A percentile compares a stretch with the other conserved stretches of the same genome.
phyloP scores from a whole-genome alignment of 2,888 invertebrate genomes.

The Drosophila neonasuta region DNA sequence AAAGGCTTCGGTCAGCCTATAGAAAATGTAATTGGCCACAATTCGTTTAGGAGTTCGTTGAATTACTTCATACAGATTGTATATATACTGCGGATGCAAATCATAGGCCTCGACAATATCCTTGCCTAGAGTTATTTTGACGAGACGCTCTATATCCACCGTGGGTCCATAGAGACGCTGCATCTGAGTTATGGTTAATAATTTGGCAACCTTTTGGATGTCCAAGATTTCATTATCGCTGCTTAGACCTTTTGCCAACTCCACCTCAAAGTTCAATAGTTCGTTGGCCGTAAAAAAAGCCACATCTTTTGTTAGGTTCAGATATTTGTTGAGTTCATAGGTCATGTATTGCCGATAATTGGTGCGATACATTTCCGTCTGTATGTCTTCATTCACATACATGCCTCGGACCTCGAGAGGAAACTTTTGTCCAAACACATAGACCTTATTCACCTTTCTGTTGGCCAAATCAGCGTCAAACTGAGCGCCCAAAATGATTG shows the following conservation, averaged over 20 bases:
- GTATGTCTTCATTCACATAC: neutral
- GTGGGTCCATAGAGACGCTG: conserved; percentile 60
- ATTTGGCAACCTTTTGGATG: conserved; percentile 42
- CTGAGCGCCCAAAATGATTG: conserved; percentile 61
- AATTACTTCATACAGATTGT: conserved; percentile 63
- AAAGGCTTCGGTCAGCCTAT: conserved; percentile 66
- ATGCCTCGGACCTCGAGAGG: neutral
- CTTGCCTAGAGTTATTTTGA: conserved; percentile 66
- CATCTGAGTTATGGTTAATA: conserved; percentile 57
- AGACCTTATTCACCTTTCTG: neutral
- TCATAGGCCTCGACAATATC: conserved; percentile 65
- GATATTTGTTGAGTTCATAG: conserved; percentile 44
- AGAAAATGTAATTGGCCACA: conserved; percentile 80
- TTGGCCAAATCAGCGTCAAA: conserved; percentile 48
- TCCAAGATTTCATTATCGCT: conserved; percentile 49
- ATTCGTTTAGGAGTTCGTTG: conserved; percentile 50
- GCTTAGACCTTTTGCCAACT: conserved; percentile 71
- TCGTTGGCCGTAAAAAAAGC: conserved; percentile 62
- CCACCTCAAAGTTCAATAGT: conserved; percentile 73
- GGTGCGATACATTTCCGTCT: neutral
- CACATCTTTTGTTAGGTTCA: conserved; percentile 53
- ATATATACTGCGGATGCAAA: conserved; percentile 58
- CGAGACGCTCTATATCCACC: conserved; percentile 64
- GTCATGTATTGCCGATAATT: conserved; percentile 19
- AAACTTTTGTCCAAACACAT: neutral